Percentiles rank a stretch among this genome's conserved stretches.
Conservation (phyloP, 2,113 vertebrate genomes). For the Genyomyrus donnyi region DNA sequence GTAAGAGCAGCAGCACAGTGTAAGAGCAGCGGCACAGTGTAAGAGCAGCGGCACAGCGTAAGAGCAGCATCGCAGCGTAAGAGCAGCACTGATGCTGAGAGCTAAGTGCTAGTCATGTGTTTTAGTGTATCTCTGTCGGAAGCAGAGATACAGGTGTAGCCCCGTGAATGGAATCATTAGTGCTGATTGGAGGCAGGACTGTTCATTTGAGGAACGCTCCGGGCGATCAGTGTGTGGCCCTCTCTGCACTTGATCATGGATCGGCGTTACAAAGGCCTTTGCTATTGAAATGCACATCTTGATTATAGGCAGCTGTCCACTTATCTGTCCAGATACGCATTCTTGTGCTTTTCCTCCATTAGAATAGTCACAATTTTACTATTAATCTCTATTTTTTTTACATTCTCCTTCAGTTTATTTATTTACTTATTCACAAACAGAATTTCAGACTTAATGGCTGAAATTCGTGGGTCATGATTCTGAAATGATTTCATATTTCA, state of each 20-base stretch:
- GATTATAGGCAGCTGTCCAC: neutral
- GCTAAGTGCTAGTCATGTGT: neutral
- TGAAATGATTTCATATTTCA: conserved; percentile 1
- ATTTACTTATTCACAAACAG: conserved; percentile 12
- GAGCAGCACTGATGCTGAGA: neutral
- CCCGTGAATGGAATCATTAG: neutral
- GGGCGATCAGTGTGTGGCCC: too few relatives aligned
- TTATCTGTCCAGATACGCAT: neutral
- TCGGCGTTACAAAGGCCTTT: neutral
- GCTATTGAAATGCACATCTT: neutral
- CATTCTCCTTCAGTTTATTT: conserved; percentile 4
- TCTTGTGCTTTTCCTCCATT: conserved; percentile 9
- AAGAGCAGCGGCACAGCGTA: neutral
- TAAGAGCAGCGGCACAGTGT: neutral
- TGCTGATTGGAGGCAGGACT: neutral
- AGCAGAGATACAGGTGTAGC: neutral
- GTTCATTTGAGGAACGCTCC: neutral
- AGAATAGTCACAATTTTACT: neutral
- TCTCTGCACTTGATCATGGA: neutral
- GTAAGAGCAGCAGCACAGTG: neutral
- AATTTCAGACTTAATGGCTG: conserved; percentile 18
- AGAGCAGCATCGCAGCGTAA: neutral
- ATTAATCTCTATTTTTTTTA: conserved; percentile 9
- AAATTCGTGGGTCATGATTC: conserved; percentile 11
- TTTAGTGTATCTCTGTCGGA: neutral